Base-by-base conservation (phyloP, 2,113 vertebrate species). In the Bos javanicus region DNA sequence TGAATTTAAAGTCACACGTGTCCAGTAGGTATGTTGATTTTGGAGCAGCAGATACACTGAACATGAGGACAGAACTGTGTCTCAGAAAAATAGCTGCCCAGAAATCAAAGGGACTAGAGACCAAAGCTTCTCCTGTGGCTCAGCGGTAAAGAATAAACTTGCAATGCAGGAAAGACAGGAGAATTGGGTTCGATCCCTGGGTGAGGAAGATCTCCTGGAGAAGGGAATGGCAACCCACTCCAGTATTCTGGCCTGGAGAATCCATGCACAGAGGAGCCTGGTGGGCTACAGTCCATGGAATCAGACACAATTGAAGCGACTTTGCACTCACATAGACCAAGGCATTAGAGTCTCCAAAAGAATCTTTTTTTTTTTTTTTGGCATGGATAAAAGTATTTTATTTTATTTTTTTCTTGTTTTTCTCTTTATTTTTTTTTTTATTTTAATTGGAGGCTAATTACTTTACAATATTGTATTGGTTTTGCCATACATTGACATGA, bases 141-240 rank as follows among this genome's bases (percentile, higher is more conserved):
- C 23, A 26, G 23, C 0, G 0, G 23, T 76, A 39, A 39, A 71
- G 36, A 76, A 43, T 76, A 12, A 26, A 6, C 36, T 43, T 26
- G 12, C 23, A 76, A 4, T 0, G 0, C 36, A 76, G 23, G 21
- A 76, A 13, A 76, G 12, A 14, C 23, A 14, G 71, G 23, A 76
- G 23, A 76, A 12, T 23, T 36, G 36, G 71, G 23, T 76, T 76
- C 1, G 1, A 76, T 26, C 71, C 36, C 71, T 2, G 0, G 36
- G 36, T 25, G 3, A 6, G 71, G 36, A 76, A 43, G 36, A 26
- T 43, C 21, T 39, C 4, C 39, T 43, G 71, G 71, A 43, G 71
- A 43, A 76, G 23, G 71, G 36, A 13, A 26, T 43, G 71, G 71
- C 36, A 43, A 43, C 23, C 71, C 36, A 26, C 6, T 43, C 71